Base-by-base conservation (phyloP, 2,113 vertebrate genomes). In the western clawed frog (Xenopus tropicalis) region DNA sequence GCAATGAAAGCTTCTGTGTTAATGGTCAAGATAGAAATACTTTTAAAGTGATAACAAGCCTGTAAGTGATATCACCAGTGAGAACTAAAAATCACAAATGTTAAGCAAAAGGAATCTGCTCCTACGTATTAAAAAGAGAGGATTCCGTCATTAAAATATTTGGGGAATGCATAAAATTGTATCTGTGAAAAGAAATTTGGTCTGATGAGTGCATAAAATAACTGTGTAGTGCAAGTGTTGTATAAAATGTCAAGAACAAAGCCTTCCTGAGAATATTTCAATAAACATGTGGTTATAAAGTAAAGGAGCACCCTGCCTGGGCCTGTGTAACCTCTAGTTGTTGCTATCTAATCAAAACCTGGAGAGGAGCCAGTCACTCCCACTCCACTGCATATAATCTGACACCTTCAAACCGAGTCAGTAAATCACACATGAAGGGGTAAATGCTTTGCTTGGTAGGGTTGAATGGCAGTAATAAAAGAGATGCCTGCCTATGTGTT, bases 341-440 rank as follows among this genome's bases (percentile, higher is more conserved):
- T 20, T 69, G 69, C 25, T 70, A 61, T 70, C 69, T 70, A 70
- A 70, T 70, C 69, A 70, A 59, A 46, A 16, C 56, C 12, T 59
- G 69, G 57, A 61, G 22, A 43, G 14, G 21, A 6, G 37, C 57
- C 56, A 70, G 14, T 10, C 22, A 61, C 42, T 59, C 69, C 69
- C 10, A 59, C 69, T 70, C 69, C n/a, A n/a, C 29, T 24, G 20
- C 59, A 56, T 61, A 37, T 70, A 70, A 70, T 61, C 56, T 70
- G 57, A 70, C 69, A 70, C 69, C 57, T 61, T 61, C n/a, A 70
- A 46, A 21, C 23, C 61, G 17, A 24, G 22, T 37, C 61, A 62
- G 61, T 62, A 37, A 62, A 62, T 62, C 61, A 62, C 23, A 37
- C 29, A 24, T 62, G 61, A 62, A 62, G 61, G 23, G 61, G 61